Evolutionary conservation across 2,888 invertebrate genomes (phyloP), one percentile per base, ranked within the genome.

Genomic region (Dermolepida albohirtum): DNA sequence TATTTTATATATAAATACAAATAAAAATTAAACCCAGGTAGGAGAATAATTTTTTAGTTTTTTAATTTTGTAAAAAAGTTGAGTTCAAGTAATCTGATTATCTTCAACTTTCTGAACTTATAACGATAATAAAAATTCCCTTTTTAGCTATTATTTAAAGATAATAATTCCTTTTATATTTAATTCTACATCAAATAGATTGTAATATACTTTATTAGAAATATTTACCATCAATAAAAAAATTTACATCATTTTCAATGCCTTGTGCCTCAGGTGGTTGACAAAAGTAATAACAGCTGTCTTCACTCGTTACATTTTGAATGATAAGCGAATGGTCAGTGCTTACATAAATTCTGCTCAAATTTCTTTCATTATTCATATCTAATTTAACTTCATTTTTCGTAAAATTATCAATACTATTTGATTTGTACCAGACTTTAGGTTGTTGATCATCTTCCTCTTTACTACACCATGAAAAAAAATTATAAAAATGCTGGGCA

Each of bases 211-310:
- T n/a, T n/a, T n/a, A n/a, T n/a, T n/a, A n/a, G n/a, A n/a, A n/a
- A 14, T 12, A 50, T 77, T 82, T 77, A 84, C 86, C 78, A 75
- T 87, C 87, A 12, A 87, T 75, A 52, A 85, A 82, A 72, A 85
- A 87, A 75, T 85, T 86, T 70, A 80, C 85, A 76, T 84, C 84
- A 40, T 84, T 81, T 47, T 83, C 78, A 10, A 70, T 68, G 63
- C 84, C 81, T 55, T 82, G 77, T 4, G 79, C 77, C 67, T 83
- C 81, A n/a, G 78, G 73, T 12, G 84, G 83, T 69, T 83, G 81
- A 69, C 87, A 88, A 64, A 81, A 83, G 77, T 87, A 88, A 72
- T 86, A 78, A 0, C 86, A 87, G 2, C 80, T 76, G 73, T 88
- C 87, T 5, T 77, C 69, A 0, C 55, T 34, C 0, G 78, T 74